Base-by-base conservation (phyloP, 2,888 invertebrate genomes). In the Pandemis corylana region DNA sequence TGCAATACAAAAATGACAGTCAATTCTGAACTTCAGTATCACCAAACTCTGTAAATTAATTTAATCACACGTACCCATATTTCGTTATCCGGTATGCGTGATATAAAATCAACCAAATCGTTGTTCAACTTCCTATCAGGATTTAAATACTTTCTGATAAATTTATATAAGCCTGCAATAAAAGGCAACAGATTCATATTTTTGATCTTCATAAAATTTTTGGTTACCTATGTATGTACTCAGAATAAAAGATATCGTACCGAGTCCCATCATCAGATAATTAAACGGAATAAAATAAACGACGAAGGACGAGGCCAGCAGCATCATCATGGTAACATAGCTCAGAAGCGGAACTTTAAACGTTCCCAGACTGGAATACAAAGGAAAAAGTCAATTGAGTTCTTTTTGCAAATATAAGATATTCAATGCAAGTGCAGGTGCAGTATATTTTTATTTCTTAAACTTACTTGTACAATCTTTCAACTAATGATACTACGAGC, bases 311-410 rank as follows among this genome's bases (percentile, higher is more conserved):
- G 86, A 77, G 0, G 79, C 68, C 2, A 87, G 49, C 28, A 94
- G 80, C 71, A 92, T 71, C 2, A 85, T 59, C 85, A 94, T 91
- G 5, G 89, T 77, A 36, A 93, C 79, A 64, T 87, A 87, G 75
- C 89, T 93, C 77, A 94, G 77, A 78, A 90, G 93, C 0, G 94
- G 93, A 7, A 94, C 89, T 78, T 92, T 90, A 72, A 93, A 94
- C 51, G 85, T 88, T 46, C 87, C 84, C 75, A 94, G 83, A 77
- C 94, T 94, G 89, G 81, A 93, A 92, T 62, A 79, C 70, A 79
- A 72, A 76, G 28, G 56, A 68, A 46, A 10, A 46, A 36, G 28
- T 1, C 2, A 36, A 36, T 4, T 4, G 2, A 36, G 28, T 36
- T 36, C n/a, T 36, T 36, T 36, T 36, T 36, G 2, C 28, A 36